A percentile compares a stretch with the other conserved stretches of the same genome.
These are phyloP conservation scores for Notarius quadriscutis DNA, from an alignment of 2,113 vertebrate species.

Conservation along the genomic window DNA sequence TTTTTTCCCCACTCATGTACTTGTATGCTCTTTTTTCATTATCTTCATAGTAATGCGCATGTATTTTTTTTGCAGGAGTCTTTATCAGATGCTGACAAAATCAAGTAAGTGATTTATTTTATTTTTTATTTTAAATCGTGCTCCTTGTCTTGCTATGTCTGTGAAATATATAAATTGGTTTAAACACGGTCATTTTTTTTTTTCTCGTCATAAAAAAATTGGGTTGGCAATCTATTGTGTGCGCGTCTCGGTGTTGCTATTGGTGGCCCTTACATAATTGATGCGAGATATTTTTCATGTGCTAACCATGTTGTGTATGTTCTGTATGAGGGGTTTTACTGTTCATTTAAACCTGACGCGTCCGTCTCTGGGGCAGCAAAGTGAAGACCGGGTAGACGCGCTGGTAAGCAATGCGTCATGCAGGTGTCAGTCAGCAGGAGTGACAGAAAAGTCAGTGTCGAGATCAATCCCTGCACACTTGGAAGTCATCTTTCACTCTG, in stretches of 20 bases:
- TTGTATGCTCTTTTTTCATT: background rate
- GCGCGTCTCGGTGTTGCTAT: background rate
- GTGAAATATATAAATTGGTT: background rate
- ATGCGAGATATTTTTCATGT: slow-evolving; percentile 10
- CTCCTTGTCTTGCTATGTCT: background rate
- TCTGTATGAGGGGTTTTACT: background rate
- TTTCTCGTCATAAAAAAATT: background rate
- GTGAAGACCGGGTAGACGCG: background rate
- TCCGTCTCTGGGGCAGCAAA: background rate
- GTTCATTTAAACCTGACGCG: background rate
- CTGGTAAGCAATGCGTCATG: background rate
- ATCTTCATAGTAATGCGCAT: slow-evolving; percentile 30
- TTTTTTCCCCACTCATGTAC: background rate
- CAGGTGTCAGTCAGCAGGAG: slow-evolving; percentile 7
- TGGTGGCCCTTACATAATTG: background rate
- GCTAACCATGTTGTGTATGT: background rate
- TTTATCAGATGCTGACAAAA: slow-evolving; percentile 85
- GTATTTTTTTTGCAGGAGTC: slow-evolving; percentile 78
- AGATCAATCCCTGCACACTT: background rate
- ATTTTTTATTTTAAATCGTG: background rate
- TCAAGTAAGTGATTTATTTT: slow-evolving; percentile 81
- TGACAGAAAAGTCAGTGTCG: background rate
- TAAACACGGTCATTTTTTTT: background rate
- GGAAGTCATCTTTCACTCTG: background rate
- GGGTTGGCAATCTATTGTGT: background rate